Evolutionary conservation across 2,797 vertebrate genomes (phyloP).

Genomic region (Enteromius argenteus): DNA sequence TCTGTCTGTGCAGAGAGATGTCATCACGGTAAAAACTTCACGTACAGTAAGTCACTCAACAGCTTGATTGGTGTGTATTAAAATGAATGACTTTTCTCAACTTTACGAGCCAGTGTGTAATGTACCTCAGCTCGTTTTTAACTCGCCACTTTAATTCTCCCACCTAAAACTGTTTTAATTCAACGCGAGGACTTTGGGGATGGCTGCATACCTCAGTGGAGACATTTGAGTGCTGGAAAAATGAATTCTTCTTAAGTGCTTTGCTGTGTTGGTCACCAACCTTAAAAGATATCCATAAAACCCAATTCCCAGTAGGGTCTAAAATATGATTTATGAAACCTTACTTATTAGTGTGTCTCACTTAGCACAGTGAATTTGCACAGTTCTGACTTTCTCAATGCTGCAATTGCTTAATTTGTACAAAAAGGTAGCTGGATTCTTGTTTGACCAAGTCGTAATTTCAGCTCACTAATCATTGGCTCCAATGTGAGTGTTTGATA

Average conservation of each 20-base stretch:
- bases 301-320: constrained; percentile 56
- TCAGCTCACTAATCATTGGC: constrained; percentile 64
- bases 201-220: constrained; percentile 66
- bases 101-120: constrained; percentile 69
- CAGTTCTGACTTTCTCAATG: constrained; percentile 44
- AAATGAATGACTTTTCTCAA: constrained; percentile 64
- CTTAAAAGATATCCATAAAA: constrained; percentile 67
- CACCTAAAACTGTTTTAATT: constrained; percentile 68
- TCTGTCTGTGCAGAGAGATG: constrained; percentile 62
- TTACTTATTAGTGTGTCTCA: constrained; percentile 51
- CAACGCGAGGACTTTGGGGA: constrained; percentile 65
- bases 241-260: constrained; percentile 58
- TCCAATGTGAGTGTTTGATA: constrained; percentile 63
- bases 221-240: constrained; percentile 62
- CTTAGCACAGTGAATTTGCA: constrained; percentile 57
- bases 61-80: constrained; percentile 63
- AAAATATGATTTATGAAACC: constrained; percentile 62
- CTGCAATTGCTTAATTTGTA: constrained; percentile 55
- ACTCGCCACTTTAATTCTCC: constrained; percentile 52
- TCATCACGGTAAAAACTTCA: constrained; percentile 66
- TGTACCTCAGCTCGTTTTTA: constrained; percentile 57
- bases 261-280: constrained; percentile 61
- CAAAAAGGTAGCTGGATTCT: constrained; percentile 63
- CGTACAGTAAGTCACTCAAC: constrained; percentile 67
- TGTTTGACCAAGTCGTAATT: constrained; percentile 57